A percentile compares a stretch with the other conserved stretches of the same genome.
phyloP scores from a whole-genome alignment of 2,113 vertebrate species.

The Centrocercus urophasianus region DNA sequence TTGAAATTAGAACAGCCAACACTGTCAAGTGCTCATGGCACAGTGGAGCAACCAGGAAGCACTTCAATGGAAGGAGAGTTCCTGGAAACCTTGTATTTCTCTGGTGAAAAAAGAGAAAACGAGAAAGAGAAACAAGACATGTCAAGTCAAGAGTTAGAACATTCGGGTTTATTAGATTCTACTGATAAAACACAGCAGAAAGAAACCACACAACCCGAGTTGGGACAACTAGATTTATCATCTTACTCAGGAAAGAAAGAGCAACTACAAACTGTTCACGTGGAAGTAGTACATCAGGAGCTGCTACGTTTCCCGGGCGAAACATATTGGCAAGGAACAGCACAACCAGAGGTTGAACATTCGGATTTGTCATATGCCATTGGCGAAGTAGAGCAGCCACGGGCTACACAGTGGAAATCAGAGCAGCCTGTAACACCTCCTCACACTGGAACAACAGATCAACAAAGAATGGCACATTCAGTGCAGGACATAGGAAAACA shows the following conservation, averaged over 20 bases:
- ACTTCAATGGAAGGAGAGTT: not conserved
- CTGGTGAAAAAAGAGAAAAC: not conserved
- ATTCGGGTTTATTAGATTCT: not conserved
- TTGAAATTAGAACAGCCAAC: not conserved
- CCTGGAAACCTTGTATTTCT: not conserved
- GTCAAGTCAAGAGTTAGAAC: not conserved
- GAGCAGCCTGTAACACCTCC: not conserved
- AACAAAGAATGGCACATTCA: not conserved
- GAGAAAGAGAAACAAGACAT: not conserved
- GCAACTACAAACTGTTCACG: not conserved
- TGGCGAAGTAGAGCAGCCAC: not conserved
- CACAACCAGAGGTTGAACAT: not conserved
- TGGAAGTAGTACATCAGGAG: not conserved
- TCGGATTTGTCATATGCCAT: not conserved
- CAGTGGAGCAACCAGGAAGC: not conserved
- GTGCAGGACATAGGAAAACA: not conserved
- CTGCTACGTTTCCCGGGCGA: not conserved
- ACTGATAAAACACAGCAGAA: not conserved
- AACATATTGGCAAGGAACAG: not conserved
- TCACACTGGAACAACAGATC: not conserved
- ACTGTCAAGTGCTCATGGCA: not conserved
- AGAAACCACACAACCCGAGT: not conserved
- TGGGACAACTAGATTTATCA: not conserved
- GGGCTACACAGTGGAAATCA: not conserved
- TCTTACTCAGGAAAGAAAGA: not conserved